Conservation (phyloP, 2,797 vertebrate genomes). For the Rousettus madagascariensis region DNA sequence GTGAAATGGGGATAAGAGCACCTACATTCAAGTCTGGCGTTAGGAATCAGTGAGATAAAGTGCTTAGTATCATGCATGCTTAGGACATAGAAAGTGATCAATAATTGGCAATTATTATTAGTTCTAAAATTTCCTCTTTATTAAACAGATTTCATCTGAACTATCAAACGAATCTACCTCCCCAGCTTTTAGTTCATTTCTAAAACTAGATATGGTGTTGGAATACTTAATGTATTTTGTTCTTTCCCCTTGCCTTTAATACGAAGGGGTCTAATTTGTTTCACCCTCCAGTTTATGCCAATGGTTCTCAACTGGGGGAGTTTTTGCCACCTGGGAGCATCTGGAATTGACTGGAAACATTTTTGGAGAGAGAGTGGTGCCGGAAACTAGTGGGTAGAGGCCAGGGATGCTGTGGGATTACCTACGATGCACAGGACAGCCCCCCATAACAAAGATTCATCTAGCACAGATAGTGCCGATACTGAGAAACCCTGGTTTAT, state of each 20-base stretch:
- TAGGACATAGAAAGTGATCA: not conserved
- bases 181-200: not conserved
- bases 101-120: not conserved
- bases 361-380: not conserved
- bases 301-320: not conserved
- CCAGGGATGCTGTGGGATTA: not conserved
- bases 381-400: not conserved
- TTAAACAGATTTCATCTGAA: not conserved
- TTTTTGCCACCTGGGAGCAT: not conserved
- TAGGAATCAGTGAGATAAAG: not conserved
- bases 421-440: not conserved
- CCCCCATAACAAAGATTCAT: not conserved
- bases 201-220: not conserved
- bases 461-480: not conserved
- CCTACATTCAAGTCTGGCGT: rapidly evolving
- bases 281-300: not conserved
- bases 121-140: not conserved
- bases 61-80: not conserved
- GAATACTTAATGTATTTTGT: not conserved
- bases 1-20: not conserved
- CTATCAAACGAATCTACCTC: not conserved
- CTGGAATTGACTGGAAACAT: not conserved
- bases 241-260: not conserved
- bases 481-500: not conserved
- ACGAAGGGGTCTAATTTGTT: not conserved